Evolutionary conservation across 2,797 vertebrate species (phyloP).

Genomic region (Tokudaia muenninki): DNA sequence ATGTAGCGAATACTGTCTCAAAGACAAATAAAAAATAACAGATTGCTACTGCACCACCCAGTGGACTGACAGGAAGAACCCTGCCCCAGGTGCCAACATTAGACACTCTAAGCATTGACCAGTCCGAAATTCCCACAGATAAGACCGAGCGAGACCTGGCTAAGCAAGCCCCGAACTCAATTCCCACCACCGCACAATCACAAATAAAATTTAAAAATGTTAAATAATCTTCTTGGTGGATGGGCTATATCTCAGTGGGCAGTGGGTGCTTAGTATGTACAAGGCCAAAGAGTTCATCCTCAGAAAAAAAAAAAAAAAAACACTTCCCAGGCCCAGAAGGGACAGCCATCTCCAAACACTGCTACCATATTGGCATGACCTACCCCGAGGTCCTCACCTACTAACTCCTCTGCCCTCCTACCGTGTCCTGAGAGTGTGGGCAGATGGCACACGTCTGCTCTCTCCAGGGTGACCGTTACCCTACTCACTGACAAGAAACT

Average conservation of each 20-base stretch:
- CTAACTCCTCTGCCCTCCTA: fast-evolving
- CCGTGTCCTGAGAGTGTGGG: too few relatives aligned
- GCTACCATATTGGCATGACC: background rate
- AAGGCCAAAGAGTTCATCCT: background rate
- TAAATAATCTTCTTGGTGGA: background rate
- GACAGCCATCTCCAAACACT: background rate
- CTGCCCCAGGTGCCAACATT: background rate
- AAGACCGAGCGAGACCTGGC: background rate
- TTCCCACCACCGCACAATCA: background rate
- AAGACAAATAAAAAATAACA: background rate
- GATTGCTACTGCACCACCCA: background rate
- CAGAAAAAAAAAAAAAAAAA: background rate
- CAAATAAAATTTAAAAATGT: background rate
- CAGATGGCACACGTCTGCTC: background rate
- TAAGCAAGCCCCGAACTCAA: background rate
- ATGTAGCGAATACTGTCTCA: background rate
- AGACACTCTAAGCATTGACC: background rate
- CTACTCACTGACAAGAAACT: background rate
- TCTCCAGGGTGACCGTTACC: background rate
- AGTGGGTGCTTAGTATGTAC: background rate
- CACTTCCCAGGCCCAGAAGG: background rate
- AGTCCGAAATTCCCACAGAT: background rate
- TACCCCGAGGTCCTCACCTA: background rate
- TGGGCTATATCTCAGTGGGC: background rate
- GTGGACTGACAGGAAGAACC: background rate